Base-by-base conservation (phyloP, 2,888 invertebrate species). In the Lasius platythorax region DNA sequence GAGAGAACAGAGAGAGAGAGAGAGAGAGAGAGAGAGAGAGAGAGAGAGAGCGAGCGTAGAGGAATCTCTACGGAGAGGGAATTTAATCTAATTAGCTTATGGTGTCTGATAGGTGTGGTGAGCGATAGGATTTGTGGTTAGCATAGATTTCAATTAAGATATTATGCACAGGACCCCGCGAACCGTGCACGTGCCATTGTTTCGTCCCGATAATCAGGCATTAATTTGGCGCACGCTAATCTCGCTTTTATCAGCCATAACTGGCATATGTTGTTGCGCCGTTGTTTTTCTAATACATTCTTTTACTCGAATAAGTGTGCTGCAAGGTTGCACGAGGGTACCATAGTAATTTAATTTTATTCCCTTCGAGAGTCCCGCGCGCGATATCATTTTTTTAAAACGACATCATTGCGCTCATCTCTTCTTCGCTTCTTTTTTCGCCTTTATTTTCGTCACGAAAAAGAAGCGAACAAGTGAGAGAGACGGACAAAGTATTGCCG, bases 121-220 rank as follows among this genome's bases (percentile, higher is more conserved):
- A 90, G 88, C 84, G 85, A 79, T 88, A 88, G 89, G 91, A 92
- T 91, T 91, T 89, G 91, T 87, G 88, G 90, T 75, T 87, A 87
- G 87, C 87, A 84, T 89, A 92, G 91, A 94, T 93, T 92, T 92
- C 91, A 93, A 93, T 93, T 92, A 92, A 92, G 92, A 93, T 90
- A 89, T 93, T 89, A 88, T 86, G 78, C 89, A 85, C 85, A 85
- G 89, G 70, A 86, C 88, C 88, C 90, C 90, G 85, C 88, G 87
- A 88, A 73, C 76, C 84, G 82, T 90, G 88, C 89, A 90, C 87
- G 88, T 88, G 84, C 88, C 83, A 89, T 87, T 90, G 87, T 79
- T 85, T 86, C 28, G 74, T 73, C 72, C 18, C 63, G 61, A 56
- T 72, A 74, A 85, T 78, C 83, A 74, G 61, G 74, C 83, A 73